Percentiles rank a stretch among this genome's conserved stretches.
Evolutionary conservation across 2,113 vertebrate species (phyloP).

Genomic region (Piaya cayana): DNA sequence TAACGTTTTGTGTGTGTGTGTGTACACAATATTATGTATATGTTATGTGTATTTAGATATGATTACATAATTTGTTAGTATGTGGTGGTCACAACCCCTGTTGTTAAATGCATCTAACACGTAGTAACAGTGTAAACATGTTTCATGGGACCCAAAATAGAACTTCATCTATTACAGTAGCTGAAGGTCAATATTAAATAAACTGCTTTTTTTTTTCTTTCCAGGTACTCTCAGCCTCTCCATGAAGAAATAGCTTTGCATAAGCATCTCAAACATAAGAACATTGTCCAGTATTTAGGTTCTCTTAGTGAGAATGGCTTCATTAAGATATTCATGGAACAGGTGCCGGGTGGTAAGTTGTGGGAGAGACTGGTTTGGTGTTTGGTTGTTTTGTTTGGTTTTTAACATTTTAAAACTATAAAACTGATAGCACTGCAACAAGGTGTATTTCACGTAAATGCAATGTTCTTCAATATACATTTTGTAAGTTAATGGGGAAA

Average conservation of each 20-base stretch:
- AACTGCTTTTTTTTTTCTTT: not conserved
- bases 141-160: not conserved
- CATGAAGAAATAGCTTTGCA: conserved; percentile 98
- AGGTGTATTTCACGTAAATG: not conserved
- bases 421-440: not conserved
- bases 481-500: not conserved
- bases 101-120: not conserved
- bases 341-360: conserved; percentile 94
- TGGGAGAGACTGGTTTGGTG: not conserved
- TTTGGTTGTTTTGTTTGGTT: not conserved
- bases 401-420: not conserved
- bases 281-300: conserved; percentile 98
- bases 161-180: not conserved
- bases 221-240: conserved; percentile 94
- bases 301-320: conserved; percentile 97
- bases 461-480: not conserved
- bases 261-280: conserved; percentile 98
- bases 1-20: not conserved
- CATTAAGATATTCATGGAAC: conserved; percentile 99
- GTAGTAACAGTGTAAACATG: not conserved
- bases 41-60: not conserved
- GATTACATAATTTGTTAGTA: not conserved
- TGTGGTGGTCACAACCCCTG: not conserved
- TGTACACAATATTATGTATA: not conserved
- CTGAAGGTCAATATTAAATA: not conserved